phyloP scores from a whole-genome alignment of 2,113 vertebrate genomes.

The Cyanistes caeruleus region DNA sequence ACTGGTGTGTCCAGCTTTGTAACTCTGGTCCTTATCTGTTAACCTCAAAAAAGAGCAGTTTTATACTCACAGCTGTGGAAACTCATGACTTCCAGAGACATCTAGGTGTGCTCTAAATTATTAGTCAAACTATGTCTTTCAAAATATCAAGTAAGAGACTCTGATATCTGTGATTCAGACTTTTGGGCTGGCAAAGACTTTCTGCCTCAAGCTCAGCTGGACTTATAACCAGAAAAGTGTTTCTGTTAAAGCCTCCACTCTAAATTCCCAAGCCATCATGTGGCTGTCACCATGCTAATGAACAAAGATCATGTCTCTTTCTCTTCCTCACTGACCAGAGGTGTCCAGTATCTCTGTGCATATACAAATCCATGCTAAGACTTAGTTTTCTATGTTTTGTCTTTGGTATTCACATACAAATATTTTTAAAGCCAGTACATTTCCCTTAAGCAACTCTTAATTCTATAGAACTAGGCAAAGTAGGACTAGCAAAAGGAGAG shows the following conservation, averaged over 20 bases:
- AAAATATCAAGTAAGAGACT: background rate
- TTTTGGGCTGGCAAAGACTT: background rate
- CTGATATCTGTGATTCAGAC: background rate
- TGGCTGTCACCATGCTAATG: background rate
- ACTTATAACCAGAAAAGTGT: background rate
- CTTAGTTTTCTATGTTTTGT: background rate
- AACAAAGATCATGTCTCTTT: background rate
- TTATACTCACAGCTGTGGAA: background rate
- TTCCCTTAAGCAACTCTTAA: background rate
- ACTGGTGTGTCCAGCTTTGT: background rate
- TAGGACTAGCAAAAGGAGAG: background rate
- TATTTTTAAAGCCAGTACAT: background rate
- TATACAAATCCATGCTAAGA: background rate
- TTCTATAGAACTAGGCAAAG: background rate
- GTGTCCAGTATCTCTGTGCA: background rate
- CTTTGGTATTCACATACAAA: background rate
- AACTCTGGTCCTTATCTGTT: background rate
- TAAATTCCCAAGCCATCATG: background rate
- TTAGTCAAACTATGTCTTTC: background rate
- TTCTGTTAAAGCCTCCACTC: background rate
- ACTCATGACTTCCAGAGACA: background rate
- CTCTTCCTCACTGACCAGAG: background rate
- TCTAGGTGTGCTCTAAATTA: background rate
- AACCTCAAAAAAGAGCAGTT: background rate
- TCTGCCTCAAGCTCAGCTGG: background rate